Evolutionary conservation across 2,113 vertebrate species (phyloP), one percentile per base, ranked within the genome.

Genomic region (Sebastes fasciatus): DNA sequence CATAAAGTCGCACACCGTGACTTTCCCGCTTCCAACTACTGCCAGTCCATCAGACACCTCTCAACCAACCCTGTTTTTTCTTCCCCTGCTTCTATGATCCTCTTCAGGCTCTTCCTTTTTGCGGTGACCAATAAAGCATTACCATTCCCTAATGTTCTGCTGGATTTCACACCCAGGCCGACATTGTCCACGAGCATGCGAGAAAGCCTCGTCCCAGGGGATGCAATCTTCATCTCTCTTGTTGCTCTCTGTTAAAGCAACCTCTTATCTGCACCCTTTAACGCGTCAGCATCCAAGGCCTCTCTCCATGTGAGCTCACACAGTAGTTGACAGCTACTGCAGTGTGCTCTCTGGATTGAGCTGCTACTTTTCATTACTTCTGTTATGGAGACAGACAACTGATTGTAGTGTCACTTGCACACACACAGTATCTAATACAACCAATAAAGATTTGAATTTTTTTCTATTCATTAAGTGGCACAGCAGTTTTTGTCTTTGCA

Each of bases 1-100:
- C 91, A 91, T 94, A 94, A 96, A 93, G 82, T 90, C 80, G 42
- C 88, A 72, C 92, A 86, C 80, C 69, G 83, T 68, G 92, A 87
- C 87, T 74, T 89, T 90, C 88, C 84, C 60, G 58, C 88, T 93
- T 87, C 80, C 42, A 74, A 62, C 71, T 19, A 48, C 70, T 64
- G 19, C 23, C 77, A 74, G 76, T 76, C 84, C 68, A 42, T 57
- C 83, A 73, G 69, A 76, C 61, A 4, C 70, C 60, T 75, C 42
- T 23, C 43, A 10, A 49, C 34, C 46, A 45, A 75, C 45, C 34
- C 61, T 46, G 40, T 57, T 57, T 9, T 55, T 19, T 69, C 58
- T 67, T 79, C 68, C 48, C 34, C 62, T 83, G 66, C 65, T 54
- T 84, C 80, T 49, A 72, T 34, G 43, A 69, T 81, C 86, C 60